Evolutionary conservation across 2,113 vertebrate species (phyloP), one percentile per base, ranked within the genome.

Genomic region (Mola mola): DNA sequence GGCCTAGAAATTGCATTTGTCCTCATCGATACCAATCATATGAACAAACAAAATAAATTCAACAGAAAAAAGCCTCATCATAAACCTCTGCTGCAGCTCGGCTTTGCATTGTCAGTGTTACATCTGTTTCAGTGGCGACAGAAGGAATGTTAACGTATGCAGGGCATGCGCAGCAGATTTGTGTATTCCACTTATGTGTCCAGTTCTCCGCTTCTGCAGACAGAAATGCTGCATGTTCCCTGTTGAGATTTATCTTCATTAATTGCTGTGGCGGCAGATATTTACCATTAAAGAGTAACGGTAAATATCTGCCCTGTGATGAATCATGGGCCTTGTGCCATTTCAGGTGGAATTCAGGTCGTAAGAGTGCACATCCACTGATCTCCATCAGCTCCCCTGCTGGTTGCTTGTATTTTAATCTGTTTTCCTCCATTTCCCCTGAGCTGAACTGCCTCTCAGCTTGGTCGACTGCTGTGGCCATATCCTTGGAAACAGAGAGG

Each of bases 251-350:
- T 29, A 21, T 40, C 51, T 38, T n/a, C 24, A 20, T 78, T 85
- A 89, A 3, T 3, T 15, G 33, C 13, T 36, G 11, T 12, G n/a
- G n/a, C n/a, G n/a, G n/a, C n/a, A n/a, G n/a, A n/a, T n/a, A n/a
- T n/a, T n/a, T n/a, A n/a, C n/a, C n/a, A n/a, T n/a, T n/a, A n/a
- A n/a, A n/a, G n/a, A n/a, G n/a, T n/a, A n/a, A n/a, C n/a, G n/a
- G n/a, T n/a, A n/a, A n/a, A n/a, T n/a, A n/a, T n/a, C n/a, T n/a
- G 89, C 85, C 49, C 87, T 80, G 78, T 73, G 53, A 0, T 82
- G 63, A 42, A 82, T 52, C 42, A 53, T n/a, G 31, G 67, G 37
- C 22, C 43, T 60, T 1, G 22, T 43, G 53, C 57, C 49, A 8
- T 37, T 37, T 6, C 42, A 29, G 36, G 24, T 26, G 28, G 63